A percentile compares a stretch with the other conserved stretches of the same genome.
Evolutionary conservation across 1,140 invertebrate species (phyloP).

Genomic region (Drosophila arawakana): DNA sequence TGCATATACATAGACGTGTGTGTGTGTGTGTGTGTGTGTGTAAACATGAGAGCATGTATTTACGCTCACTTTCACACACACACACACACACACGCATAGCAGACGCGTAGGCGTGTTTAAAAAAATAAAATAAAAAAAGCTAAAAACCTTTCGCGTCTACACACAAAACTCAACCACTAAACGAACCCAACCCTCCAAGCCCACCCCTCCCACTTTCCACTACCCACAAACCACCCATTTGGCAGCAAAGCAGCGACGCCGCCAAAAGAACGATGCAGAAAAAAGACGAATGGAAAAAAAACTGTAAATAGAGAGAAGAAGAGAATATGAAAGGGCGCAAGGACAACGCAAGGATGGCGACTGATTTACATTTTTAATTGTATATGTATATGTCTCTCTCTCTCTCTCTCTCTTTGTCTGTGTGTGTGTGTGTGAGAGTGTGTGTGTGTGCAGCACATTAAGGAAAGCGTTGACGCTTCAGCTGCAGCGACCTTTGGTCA

Average conservation of each 20-base stretch:
- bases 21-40: conserved; percentile 9
- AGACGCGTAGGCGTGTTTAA: conserved; percentile 31
- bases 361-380: conserved; percentile 83
- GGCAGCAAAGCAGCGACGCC: conserved; percentile 36
- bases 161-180: conserved; percentile 21
- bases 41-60: background rate
- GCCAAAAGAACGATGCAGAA: conserved; percentile 13
- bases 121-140: background rate
- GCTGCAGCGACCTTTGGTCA: conserved; percentile 34
- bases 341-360: conserved; percentile 44
- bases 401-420: background rate
- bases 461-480: background rate
- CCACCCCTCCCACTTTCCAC: background rate
- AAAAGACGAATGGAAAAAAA: conserved; percentile 5
- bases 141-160: conserved; percentile 23
- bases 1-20: background rate
- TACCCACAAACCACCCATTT: conserved; percentile 28
- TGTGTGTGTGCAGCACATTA: conserved; percentile 1
- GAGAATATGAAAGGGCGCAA: conserved; percentile 35
- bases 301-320: conserved; percentile 3
- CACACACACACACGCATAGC: background rate
- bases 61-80: conserved; percentile 14
- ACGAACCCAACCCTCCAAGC: conserved; percentile 43
- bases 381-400: conserved; percentile 28
- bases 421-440: background rate